Conservation (phyloP, 2,888 invertebrate genomes). For the Creontiades dilutus region DNA sequence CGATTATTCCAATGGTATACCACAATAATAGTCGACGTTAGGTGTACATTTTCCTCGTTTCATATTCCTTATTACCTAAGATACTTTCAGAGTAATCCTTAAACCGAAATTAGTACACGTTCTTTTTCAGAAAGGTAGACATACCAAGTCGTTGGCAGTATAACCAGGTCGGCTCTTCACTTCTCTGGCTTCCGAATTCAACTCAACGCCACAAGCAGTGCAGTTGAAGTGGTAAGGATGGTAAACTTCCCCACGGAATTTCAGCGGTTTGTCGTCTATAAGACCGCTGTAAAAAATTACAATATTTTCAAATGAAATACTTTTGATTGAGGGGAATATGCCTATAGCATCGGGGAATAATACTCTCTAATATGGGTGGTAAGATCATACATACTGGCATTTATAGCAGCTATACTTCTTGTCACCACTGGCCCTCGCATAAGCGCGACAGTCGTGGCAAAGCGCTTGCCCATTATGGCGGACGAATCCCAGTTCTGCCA, state of each 20-base stretch:
- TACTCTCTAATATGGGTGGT: too few relatives aligned
- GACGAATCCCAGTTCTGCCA: conserved; percentile 98
- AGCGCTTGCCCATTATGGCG: conserved; percentile 91
- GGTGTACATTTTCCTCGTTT: too few relatives aligned
- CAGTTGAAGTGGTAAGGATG: conserved; percentile 99
- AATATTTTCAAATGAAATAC: background rate
- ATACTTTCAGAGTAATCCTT: too few relatives aligned
- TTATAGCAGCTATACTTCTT: conserved; percentile 99
- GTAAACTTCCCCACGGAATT: conserved; percentile 97
- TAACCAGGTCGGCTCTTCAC: conserved; percentile 94
- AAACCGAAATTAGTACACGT: too few relatives aligned
- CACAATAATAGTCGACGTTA: too few relatives aligned
- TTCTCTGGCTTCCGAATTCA: conserved; percentile 97
- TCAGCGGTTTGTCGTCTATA: conserved; percentile 93
- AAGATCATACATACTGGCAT: conserved; percentile 86
- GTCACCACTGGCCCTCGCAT: conserved; percentile 95
- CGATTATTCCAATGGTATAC: too few relatives aligned
- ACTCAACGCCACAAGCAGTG: conserved; percentile 92
- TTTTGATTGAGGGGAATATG: too few relatives aligned
- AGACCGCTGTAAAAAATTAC: conserved; percentile 83
- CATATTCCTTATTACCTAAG: too few relatives aligned
- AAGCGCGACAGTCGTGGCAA: conserved; percentile 97
- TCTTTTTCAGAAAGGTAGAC: conserved; percentile 68
- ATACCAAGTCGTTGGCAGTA: conserved; percentile 92
- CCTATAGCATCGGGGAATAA: too few relatives aligned